Evolutionary conservation across 2,113 vertebrate species (phyloP).

Genomic region (Benitochromis conjunctus): DNA sequence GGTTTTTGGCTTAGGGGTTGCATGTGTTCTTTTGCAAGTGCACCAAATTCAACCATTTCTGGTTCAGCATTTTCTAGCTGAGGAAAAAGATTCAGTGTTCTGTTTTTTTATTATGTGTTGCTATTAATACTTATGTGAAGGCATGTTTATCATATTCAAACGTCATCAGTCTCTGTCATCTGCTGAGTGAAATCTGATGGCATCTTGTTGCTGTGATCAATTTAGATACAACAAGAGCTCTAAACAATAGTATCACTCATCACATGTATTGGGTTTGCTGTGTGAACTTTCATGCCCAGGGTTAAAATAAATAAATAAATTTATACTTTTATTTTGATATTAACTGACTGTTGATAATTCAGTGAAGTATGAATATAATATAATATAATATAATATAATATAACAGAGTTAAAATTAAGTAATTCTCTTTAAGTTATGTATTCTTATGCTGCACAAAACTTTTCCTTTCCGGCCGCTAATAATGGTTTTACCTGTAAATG

Average conservation of each 20-base stretch:
- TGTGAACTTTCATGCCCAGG: background rate
- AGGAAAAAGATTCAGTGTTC: background rate
- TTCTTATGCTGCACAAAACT: background rate
- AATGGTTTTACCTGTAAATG: background rate
- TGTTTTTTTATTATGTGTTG: background rate
- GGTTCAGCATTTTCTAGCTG: background rate
- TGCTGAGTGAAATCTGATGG: background rate
- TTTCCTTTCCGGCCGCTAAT: background rate
- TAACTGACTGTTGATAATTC: background rate
- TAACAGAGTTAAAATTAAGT: background rate
- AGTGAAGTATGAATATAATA: background rate
- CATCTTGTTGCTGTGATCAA: background rate
- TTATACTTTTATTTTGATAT: background rate
- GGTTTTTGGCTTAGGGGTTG: background rate
- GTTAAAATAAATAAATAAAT: background rate
- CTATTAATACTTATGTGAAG: background rate
- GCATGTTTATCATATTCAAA: background rate
- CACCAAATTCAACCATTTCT: background rate
- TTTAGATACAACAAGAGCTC: background rate
- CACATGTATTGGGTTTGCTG: background rate
- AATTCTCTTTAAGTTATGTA: background rate
- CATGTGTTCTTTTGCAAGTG: background rate
- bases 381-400: background rate
- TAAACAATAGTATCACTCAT: background rate
- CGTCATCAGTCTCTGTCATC: conserved; percentile 3